Percentiles rank a stretch among this genome's conserved stretches.
Evolutionary conservation across 2,113 vertebrate species (phyloP).

Genomic region (Polyodon spathula): DNA sequence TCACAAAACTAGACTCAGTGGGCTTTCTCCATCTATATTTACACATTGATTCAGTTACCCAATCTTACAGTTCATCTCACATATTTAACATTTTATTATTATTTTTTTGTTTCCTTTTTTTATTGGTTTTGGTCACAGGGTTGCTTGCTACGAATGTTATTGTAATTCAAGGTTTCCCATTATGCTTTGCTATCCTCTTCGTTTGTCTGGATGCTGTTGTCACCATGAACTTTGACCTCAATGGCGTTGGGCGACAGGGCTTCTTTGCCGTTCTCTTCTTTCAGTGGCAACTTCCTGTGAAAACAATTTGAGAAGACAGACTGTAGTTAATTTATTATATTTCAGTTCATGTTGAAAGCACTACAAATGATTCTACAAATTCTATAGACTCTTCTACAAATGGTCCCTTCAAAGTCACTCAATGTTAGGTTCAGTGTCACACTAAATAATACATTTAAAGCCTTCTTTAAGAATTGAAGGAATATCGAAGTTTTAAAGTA

Average conservation of each 20-base stretch:
- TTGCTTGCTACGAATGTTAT: conserved; percentile 54
- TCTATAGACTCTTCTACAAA: too few species aligned
- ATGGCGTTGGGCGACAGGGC: conserved; percentile 85
- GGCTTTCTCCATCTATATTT: conserved; percentile 41
- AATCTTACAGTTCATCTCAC: conserved; percentile 47
- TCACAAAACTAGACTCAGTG: conserved; percentile 28
- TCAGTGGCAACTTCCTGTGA: conserved; percentile 87
- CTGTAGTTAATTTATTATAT: conserved; percentile 12
- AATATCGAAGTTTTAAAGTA: too few species aligned
- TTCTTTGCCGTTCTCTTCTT: conserved; percentile 96
- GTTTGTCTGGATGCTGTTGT: conserved; percentile 84
- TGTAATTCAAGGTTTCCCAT: conserved; percentile 43
- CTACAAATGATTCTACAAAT: too few species aligned
- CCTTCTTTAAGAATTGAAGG: too few species aligned
- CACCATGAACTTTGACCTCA: conserved; percentile 91
- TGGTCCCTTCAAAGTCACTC: too few species aligned
- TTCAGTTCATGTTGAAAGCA: too few species aligned
- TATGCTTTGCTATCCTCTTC: conserved; percentile 88
- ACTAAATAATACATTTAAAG: too few species aligned
- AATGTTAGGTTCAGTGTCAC: too few species aligned
- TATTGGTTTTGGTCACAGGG: conserved; percentile 71
- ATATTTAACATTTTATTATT: conserved; percentile 33
- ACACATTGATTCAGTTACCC: conserved; percentile 48
- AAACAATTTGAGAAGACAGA: conserved; percentile 4
- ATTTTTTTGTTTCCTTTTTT: conserved; percentile 12